These are phyloP conservation scores for Drosophila parvula DNA, from an alignment of 1,140 invertebrate species.

Conservation along the genomic window DNA sequence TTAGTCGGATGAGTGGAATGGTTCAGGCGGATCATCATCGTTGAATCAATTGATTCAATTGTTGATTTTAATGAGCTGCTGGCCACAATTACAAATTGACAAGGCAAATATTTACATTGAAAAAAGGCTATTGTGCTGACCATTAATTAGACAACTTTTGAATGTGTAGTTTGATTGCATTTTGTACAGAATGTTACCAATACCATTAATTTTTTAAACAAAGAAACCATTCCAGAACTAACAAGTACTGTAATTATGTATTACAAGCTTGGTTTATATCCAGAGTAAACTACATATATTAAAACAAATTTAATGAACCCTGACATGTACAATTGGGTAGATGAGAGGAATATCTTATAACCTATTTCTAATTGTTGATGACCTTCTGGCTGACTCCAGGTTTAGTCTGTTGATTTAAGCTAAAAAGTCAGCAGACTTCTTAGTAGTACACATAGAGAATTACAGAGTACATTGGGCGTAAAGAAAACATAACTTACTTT, in stretches of 20 bases:
- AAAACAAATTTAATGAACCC: not conserved
- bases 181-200: not conserved
- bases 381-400: no score
- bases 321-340: not conserved
- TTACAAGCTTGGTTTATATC: not conserved
- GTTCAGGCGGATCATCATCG: slow-evolving; percentile 11
- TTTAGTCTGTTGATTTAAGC: no score
- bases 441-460: no score
- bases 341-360: not conserved
- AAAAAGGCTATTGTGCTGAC: not conserved
- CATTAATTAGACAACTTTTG: not conserved
- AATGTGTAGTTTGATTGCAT: slow-evolving; percentile 1
- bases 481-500: no score
- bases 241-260: not conserved
- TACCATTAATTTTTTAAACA: not conserved
- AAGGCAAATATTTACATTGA: slow-evolving; percentile 7
- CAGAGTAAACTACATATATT: not conserved
- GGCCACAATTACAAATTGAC: slow-evolving; percentile 1
- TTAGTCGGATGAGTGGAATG: slow-evolving; percentile 29
- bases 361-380: no score
- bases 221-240: not conserved
- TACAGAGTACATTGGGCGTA: no score
- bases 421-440: no score
- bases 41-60: slow-evolving; percentile 20
- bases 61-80: slow-evolving; percentile 21